Evolutionary conservation across 2,797 vertebrate species (phyloP), one percentile per base, ranked within the genome.

Genomic region (Danio choprae): DNA sequence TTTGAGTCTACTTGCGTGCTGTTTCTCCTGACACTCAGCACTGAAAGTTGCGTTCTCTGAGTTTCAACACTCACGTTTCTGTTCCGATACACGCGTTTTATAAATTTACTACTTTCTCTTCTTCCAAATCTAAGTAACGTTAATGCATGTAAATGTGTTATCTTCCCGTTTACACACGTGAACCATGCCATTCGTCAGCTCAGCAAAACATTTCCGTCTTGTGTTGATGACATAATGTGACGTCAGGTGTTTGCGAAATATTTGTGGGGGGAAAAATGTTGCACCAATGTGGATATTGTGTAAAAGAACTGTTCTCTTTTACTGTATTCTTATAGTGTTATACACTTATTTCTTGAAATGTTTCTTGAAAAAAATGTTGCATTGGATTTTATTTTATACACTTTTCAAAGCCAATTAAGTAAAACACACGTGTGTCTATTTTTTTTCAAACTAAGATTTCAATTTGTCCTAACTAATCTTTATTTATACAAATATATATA

Each of bases 171-270:
- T 20, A 6, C 22, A n/a, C 69, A 64, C 12, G 50, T 48, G 50
- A 73, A 18, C 41, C 78, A 79, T 43, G 70, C 71, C 58, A 72
- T 78, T 5, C 79, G 53, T 43, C 41, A 22, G 43, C 44, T 12
- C 48, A 53, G 6, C n/a, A 43, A 56, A 44, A 9, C n/a, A 15
- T 7, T 40, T 79, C 40, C 68, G 81, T 76, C 84, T n/a, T 64
- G 13, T 11, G 1, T 55, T 79, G 79, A 83, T 85, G 75, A 85
- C 84, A 12, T 85, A 46, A 69, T 4, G 6, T 2, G 8, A 64
- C 60, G 40, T 64, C 16, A 7, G 4, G 2, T 36, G 18, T 44
- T 29, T 13, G 22, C 15, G 2, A 22, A 1, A 18, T 40, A 4
- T 69, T 59, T 74, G 7, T 1, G 36, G 4, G n/a, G n/a, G n/a